These are phyloP conservation scores for Cistogaster globosa DNA, from an alignment of 2,888 invertebrate genomes.

Conservation along the genomic window DNA sequence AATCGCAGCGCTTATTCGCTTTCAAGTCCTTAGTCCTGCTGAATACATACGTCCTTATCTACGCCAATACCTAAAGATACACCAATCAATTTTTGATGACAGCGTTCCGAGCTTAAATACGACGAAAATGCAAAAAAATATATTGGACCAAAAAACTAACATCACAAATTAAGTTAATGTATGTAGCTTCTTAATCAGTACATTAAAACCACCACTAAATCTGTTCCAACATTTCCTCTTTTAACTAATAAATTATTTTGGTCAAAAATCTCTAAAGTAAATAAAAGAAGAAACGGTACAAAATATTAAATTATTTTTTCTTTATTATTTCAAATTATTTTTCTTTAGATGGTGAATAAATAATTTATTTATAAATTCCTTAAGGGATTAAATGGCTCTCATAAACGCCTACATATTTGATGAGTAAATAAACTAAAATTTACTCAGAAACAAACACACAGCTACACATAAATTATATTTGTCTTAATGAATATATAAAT, in stretches of 20 bases:
- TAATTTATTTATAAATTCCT: constrained; percentile 50
- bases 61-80: too few species aligned
- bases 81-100: too few species aligned
- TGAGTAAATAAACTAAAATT: constrained; percentile 44
- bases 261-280: not conserved
- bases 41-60: too few species aligned
- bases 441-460: not conserved
- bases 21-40: too few species aligned
- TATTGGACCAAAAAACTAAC: too few species aligned
- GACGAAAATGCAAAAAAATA: too few species aligned
- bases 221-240: not conserved
- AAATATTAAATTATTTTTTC: not conserved
- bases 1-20: too few species aligned
- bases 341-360: constrained; percentile 1
- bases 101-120: too few species aligned
- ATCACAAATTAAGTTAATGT: too few species aligned
- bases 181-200: not conserved
- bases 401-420: constrained; percentile 52
- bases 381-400: constrained; percentile 49
- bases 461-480: not conserved
- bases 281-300: too few species aligned
- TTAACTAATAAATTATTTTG: not conserved
- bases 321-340: not conserved
- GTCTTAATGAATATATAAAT: constrained; percentile 15
- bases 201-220: not conserved